Conservation (phyloP, 2,888 invertebrate genomes). For the Phalera bucephala region DNA sequence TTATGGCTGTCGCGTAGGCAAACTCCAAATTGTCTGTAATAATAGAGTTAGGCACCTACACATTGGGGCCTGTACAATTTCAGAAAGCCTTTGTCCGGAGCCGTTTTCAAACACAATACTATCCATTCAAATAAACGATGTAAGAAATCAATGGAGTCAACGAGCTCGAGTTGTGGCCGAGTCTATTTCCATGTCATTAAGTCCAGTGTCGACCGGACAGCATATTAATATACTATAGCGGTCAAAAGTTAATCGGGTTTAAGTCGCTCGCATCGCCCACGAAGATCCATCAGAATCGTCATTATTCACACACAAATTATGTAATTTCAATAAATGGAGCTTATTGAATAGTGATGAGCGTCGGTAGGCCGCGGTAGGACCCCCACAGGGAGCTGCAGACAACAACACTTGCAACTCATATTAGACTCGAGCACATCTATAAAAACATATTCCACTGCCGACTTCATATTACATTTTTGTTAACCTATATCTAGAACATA, state of each 20-base stretch:
- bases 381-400: conserved; percentile 58
- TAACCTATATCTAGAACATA: neutral
- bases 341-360: conserved; percentile 83
- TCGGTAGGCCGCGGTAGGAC: conserved; percentile 70
- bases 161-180: conserved; percentile 34
- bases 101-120: conserved; percentile 29
- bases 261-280: conserved; percentile 81
- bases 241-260: conserved; percentile 83
- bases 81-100: conserved; percentile 18
- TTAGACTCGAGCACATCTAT: conserved; percentile 24
- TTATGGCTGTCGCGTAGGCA: too few species aligned
- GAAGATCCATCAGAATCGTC: conserved; percentile 83
- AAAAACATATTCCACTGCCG: conserved; percentile 28
- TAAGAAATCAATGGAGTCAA: conserved; percentile 49
- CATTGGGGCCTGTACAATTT: neutral
- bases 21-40: too few species aligned
- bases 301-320: conserved; percentile 84
- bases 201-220: conserved; percentile 56
- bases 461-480: conserved; percentile 6
- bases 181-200: conserved; percentile 76
- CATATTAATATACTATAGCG: conserved; percentile 76
- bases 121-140: conserved; percentile 50
- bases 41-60: too few species aligned
- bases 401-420: conserved; percentile 28
- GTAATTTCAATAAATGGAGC: conserved; percentile 83